phyloP scores from a whole-genome alignment of 2,113 vertebrate species.

The Epinephelus fuscoguttatus region DNA sequence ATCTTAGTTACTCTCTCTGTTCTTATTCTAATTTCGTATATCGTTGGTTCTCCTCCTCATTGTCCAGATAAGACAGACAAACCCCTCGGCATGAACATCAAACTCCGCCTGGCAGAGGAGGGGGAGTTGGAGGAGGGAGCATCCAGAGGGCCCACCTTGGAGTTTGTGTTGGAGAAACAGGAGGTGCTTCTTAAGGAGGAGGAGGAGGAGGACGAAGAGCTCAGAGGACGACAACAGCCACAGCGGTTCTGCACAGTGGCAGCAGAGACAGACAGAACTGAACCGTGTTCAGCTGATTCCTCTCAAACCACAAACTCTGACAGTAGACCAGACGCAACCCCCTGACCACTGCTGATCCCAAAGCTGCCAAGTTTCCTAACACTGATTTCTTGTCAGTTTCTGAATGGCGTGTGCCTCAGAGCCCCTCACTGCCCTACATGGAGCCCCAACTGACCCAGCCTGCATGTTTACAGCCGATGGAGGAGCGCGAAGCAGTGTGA shows the following conservation, averaged over 20 bases:
- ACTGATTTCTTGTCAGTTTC: slow-evolving; percentile 34
- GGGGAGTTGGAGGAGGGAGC: slow-evolving; percentile 64
- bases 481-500: slow-evolving; percentile 16
- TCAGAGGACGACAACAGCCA: slow-evolving; percentile 7
- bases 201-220: slow-evolving; percentile 52
- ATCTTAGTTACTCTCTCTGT: neutral
- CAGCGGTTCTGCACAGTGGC: slow-evolving; percentile 28
- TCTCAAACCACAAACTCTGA: slow-evolving; percentile 42
- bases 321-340: slow-evolving; percentile 28
- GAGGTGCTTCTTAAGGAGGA: slow-evolving; percentile 61
- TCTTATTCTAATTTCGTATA: neutral
- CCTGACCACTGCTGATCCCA: slow-evolving; percentile 42
- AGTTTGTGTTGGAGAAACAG: slow-evolving; percentile 78
- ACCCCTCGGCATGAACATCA: slow-evolving; percentile 79
- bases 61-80: slow-evolving; percentile 77
- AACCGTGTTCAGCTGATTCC: slow-evolving; percentile 29
- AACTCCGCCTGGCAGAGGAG: slow-evolving; percentile 81
- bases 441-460: slow-evolving; percentile 44
- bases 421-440: slow-evolving; percentile 59
- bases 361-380: slow-evolving; percentile 28
- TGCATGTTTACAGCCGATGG: slow-evolving; percentile 39
- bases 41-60: neutral
- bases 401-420: slow-evolving; percentile 52
- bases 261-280: slow-evolving; percentile 36
- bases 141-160: slow-evolving; percentile 69